Conservation (phyloP, 2,113 vertebrate genomes). For the Tinamus guttatus region DNA sequence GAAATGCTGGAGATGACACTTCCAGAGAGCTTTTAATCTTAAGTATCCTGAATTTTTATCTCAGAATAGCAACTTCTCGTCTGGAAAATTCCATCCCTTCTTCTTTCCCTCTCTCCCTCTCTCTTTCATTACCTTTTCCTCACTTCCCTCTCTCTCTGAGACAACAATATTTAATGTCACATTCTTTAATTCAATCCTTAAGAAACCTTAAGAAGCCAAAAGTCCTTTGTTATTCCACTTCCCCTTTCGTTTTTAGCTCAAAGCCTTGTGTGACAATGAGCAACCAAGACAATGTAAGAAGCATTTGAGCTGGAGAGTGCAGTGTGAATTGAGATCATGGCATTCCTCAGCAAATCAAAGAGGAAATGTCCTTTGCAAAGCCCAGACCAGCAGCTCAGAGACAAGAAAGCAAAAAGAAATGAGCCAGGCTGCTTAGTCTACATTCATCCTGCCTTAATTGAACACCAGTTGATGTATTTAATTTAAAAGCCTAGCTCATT, state of each 20-base stretch:
- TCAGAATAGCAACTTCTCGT: no score
- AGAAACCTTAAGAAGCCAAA: background rate
- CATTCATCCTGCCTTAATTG: background rate
- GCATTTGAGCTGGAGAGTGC: background rate
- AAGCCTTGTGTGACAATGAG: background rate
- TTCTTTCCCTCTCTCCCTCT: background rate
- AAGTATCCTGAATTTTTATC: no score
- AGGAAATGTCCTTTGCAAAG: background rate
- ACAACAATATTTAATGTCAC: background rate
- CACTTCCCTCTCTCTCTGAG: background rate
- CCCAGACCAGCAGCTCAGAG: background rate
- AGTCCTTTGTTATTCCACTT: background rate
- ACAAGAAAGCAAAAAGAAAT: background rate
- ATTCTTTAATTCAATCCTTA: background rate
- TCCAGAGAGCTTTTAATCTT: no score
- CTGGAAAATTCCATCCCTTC: no score
- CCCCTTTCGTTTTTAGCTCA: background rate
- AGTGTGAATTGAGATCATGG: background rate
- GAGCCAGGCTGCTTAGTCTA: background rate
- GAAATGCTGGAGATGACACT: no score
- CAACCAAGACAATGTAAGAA: background rate
- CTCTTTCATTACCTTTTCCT: no score
- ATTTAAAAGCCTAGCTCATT: background rate
- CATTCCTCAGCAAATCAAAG: background rate
- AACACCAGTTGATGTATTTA: background rate